Base-by-base conservation (phyloP, 53 echinoderm and acorn worm species). In the Glandiceps talaboti region DNA sequence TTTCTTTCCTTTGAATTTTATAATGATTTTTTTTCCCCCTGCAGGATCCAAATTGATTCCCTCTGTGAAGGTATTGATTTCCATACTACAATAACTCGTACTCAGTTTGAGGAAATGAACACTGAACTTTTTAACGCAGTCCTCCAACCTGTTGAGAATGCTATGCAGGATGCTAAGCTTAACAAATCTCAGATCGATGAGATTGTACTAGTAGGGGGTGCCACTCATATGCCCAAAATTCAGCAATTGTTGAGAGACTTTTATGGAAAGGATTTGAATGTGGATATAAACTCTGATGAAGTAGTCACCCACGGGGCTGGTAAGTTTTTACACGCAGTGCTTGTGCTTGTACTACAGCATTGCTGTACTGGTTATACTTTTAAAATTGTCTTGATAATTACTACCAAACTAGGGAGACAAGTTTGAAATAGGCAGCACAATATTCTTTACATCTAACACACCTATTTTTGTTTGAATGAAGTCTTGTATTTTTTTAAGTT, bases 271-370 rank as follows among this genome's bases (percentile, higher is more conserved):
- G 91, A 97, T 29, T 83, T 93, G 84, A 93, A 91, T 84, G 91
- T 91, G 84, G 91, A 93, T 83, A 97, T 97, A 80, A 97, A 97
- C 79, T 93, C 93, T 29, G 97, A 97, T 81, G 97, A 97, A 78
- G 97, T 93, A 33, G 97, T 97, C 33, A 93, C 97, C 1, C 93
- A 97, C 76, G 97, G 97, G 29, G 97, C 97, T 86, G 92, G 96
- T 95, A 75, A 12, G 64, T 45, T 45, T 45, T n/a, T n/a, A n/a
- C n/a, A n/a, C n/a, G n/a, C n/a, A n/a, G n/a, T n/a, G n/a, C n/a
- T n/a, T n/a, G n/a, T n/a, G n/a, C n/a, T n/a, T n/a, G n/a, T n/a
- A n/a, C n/a, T n/a, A n/a, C n/a, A n/a, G n/a, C n/a, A n/a, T n/a
- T n/a, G n/a, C n/a, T n/a, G n/a, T n/a, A n/a, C n/a, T n/a, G n/a